phyloP scores from a whole-genome alignment of 2,888 invertebrate genomes.

The Hedya salicella region DNA sequence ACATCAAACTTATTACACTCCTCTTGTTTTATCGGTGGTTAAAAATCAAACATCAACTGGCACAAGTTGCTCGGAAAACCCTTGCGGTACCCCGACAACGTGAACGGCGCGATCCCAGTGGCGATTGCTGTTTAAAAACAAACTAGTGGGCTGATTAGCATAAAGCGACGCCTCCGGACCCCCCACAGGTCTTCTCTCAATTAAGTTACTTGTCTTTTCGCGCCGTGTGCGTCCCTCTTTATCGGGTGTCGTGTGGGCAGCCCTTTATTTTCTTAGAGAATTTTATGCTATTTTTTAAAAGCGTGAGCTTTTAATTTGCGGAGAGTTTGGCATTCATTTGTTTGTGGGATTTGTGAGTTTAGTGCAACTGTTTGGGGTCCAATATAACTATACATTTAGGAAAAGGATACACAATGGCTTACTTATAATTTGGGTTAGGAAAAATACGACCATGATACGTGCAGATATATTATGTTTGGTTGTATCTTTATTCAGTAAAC shows the following conservation, averaged over 20 bases:
- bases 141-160: conserved; percentile 82
- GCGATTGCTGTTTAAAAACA: conserved; percentile 78
- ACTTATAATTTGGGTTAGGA: neutral
- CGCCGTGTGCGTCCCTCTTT: conserved; percentile 73
- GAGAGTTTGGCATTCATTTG: conserved; percentile 17
- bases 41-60: neutral
- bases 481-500: neutral
- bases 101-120: conserved; percentile 64
- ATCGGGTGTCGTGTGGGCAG: conserved; percentile 66
- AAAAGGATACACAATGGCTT: too few species aligned
- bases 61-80: conserved; percentile 19
- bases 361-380: neutral
- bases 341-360: neutral
- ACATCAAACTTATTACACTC: too few species aligned
- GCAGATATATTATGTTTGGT: neutral
- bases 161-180: conserved; percentile 77
- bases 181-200: conserved; percentile 78
- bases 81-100: conserved; percentile 62
- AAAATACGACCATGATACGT: neutral
- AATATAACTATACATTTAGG: too few species aligned
- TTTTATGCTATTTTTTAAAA: conserved; percentile 41
- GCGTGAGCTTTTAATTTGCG: conserved; percentile 35
- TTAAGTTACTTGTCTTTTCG: conserved; percentile 83
- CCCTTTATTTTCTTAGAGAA: conserved; percentile 66
- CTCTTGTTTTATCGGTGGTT: too few species aligned